A percentile compares a stretch with the other conserved stretches of the same genome.
These are phyloP conservation scores for Pristionchus fissidentatus DNA, from an alignment of 2,888 invertebrate genomes.

Conservation along the genomic window DNA sequence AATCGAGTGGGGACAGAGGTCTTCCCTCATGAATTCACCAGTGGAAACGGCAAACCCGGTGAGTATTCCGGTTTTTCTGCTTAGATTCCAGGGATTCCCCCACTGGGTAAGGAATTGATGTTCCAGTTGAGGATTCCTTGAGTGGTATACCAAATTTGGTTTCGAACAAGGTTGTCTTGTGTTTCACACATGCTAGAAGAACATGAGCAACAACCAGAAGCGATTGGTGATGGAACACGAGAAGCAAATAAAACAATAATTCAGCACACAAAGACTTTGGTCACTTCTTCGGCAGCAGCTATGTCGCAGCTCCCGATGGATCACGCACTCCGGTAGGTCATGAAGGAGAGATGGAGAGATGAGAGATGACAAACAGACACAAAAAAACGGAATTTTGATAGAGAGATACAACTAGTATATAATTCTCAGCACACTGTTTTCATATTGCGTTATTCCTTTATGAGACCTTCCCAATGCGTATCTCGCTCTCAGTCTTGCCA, in stretches of 20 bases:
- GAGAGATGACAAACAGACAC: neutral
- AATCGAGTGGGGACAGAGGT: conserved; percentile 90
- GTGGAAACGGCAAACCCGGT: conserved; percentile 86
- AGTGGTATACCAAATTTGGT: neutral
- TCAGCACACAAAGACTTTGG: conserved; percentile 85
- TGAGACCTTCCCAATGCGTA: too few species aligned
- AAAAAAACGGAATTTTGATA: neutral
- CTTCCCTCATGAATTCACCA: conserved; percentile 88
- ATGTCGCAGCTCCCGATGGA: conserved; percentile 93
- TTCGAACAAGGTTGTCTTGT: neutral
- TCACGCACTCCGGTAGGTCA: conserved; percentile 86
- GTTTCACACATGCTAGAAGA: neutral
- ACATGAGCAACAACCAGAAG: neutral
- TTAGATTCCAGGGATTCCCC: neutral
- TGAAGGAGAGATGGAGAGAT: neutral
- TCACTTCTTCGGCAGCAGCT: conserved; percentile 93
- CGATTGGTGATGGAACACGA: neutral
- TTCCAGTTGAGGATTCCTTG: neutral
- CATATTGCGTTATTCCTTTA: neutral
- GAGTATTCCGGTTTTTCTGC: neutral
- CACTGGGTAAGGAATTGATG: neutral
- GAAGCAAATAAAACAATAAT: conserved; percentile 43
- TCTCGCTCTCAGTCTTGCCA: neutral
- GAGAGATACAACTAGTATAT: neutral
- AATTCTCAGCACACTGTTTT: neutral